phyloP scores from a whole-genome alignment of 2,888 invertebrate genomes.

The Mythimna vitellina region DNA sequence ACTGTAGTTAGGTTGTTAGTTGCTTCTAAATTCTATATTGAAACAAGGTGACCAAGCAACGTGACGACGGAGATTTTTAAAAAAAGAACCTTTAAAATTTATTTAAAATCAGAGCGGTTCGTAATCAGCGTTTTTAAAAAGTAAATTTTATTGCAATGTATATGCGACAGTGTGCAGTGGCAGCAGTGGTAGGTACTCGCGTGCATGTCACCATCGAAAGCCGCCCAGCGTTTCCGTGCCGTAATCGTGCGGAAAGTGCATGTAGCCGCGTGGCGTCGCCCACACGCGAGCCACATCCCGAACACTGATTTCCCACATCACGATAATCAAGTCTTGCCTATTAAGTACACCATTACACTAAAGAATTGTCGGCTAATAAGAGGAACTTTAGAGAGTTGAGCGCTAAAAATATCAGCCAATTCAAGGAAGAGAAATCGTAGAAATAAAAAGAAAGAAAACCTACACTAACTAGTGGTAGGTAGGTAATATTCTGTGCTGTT shows the following conservation, averaged over 20 bases:
- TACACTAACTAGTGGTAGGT: too few species aligned
- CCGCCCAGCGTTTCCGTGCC: conserved; percentile 68
- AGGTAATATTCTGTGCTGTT: not conserved
- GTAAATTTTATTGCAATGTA: conserved; percentile 60
- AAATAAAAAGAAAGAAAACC: not conserved
- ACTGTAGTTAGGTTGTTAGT: not conserved
- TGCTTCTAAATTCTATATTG: conserved; percentile 2
- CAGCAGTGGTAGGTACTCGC: conserved; percentile 60
- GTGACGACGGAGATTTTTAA: not conserved
- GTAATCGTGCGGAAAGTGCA: conserved; percentile 74
- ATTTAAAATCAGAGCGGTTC: conserved; percentile 2
- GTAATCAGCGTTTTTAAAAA: conserved; percentile 28
- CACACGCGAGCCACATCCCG: conserved; percentile 68
- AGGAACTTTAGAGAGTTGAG: conserved; percentile 66
- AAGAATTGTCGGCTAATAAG: conserved; percentile 71
- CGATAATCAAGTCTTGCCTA: conserved; percentile 72
- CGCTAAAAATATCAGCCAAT: conserved; percentile 45
- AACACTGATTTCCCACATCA: conserved; percentile 67
- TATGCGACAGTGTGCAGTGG: conserved; percentile 42
- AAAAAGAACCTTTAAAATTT: not conserved
- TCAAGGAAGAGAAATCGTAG: conserved; percentile 54
- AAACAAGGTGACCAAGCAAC: conserved; percentile 3
- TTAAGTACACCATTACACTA: conserved; percentile 63
- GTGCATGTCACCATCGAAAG: conserved; percentile 75
- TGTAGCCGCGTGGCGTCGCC: conserved; percentile 55